Percentiles rank a stretch among this genome's conserved stretches.
These are phyloP conservation scores for Ibidorhyncha struthersii DNA, from an alignment of 2,113 vertebrate species.

Conservation along the genomic window DNA sequence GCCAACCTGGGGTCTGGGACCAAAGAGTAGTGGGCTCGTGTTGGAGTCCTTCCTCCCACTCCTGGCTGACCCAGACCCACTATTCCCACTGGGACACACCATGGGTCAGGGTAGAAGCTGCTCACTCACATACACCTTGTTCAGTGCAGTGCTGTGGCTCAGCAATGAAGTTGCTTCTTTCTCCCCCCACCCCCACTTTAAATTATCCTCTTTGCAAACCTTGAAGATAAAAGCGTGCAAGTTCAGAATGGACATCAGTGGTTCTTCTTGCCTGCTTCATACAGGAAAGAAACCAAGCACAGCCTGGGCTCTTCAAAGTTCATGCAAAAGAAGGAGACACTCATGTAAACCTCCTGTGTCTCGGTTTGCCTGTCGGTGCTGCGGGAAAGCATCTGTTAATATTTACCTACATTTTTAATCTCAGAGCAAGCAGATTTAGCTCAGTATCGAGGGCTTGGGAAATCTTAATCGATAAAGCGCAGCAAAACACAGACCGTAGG, in stretches of 20 bases:
- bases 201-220: neutral
- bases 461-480: neutral
- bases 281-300: neutral
- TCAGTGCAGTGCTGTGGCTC: no score
- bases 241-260: neutral
- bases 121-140: no score
- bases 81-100: no score
- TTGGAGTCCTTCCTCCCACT: no score
- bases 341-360: neutral
- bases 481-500: neutral
- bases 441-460: neutral
- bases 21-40: no score
- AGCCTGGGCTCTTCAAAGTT: neutral
- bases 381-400: neutral
- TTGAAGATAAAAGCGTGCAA: neutral
- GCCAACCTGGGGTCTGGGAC: no score
- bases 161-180: neutral
- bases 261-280: neutral
- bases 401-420: neutral
- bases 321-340: neutral
- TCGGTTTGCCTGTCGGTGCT: neutral
- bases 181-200: rapidly evolving
- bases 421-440: neutral
- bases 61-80: no score
- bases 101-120: no score